Evolutionary conservation across 1,140 invertebrate genomes (phyloP).

Genomic region (Acromyrmex charruanus): DNA sequence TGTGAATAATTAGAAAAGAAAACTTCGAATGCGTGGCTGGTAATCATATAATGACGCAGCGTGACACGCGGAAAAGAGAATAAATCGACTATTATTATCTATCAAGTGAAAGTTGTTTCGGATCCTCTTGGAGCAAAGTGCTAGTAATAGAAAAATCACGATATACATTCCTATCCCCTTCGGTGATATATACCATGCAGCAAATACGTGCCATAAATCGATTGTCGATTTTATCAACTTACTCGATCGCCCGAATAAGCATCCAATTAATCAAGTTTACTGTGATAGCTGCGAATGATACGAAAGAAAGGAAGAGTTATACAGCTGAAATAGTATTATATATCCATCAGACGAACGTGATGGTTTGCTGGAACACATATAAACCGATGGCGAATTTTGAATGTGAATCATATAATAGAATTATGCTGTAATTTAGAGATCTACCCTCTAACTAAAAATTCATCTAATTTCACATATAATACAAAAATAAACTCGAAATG

Average conservation of each 20-base stretch:
- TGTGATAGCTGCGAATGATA: background rate
- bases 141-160: background rate
- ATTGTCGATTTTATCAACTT: constrained; percentile 1
- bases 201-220: background rate
- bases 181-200: background rate
- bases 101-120: constrained; percentile 18
- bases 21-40: background rate
- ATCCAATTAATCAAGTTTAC: constrained; percentile 26
- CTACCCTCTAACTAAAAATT: background rate
- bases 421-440: background rate
- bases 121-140: background rate
- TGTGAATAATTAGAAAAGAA: constrained; percentile 4
- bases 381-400: background rate
- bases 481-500: too few species aligned
- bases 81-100: constrained; percentile 11
- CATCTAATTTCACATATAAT: background rate
- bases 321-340: background rate
- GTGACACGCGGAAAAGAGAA: background rate
- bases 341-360: background rate
- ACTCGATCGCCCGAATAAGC: background rate
- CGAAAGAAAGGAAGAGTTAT: background rate
- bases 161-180: background rate
- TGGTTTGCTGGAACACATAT: background rate
- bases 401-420: background rate
- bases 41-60: background rate